Conservation (phyloP, 2,113 vertebrate species). For the Cyanoliseus patagonus region DNA sequence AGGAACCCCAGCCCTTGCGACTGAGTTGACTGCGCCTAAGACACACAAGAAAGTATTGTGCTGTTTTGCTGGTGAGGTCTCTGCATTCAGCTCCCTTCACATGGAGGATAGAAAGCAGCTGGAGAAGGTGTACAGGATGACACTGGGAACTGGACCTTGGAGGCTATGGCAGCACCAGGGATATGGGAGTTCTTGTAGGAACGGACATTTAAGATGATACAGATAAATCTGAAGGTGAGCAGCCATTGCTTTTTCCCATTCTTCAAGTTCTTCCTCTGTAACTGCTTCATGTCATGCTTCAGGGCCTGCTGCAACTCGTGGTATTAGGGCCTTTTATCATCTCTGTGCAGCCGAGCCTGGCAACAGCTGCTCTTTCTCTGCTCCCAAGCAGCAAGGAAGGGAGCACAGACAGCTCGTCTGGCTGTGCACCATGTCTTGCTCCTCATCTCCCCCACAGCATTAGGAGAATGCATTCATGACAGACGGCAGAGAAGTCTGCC, state of each 20-base stretch:
- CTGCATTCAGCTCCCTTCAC: neutral
- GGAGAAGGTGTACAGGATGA: neutral
- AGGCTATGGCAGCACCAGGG: neutral
- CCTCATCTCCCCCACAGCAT: neutral
- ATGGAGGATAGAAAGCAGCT: neutral
- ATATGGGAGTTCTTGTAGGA: neutral
- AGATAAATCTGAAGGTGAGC: neutral
- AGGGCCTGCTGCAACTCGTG: neutral
- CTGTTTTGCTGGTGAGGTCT: neutral
- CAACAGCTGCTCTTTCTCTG: neutral
- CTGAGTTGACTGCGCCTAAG: neutral
- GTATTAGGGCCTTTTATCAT: neutral
- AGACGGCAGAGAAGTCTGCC: neutral
- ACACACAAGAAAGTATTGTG: neutral
- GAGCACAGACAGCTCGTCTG: neutral
- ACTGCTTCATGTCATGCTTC: neutral
- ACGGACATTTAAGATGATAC: neutral
- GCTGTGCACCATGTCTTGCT: neutral
- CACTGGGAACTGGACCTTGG: neutral
- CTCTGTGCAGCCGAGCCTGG: neutral
- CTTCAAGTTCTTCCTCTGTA: neutral
- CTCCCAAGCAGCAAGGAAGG: neutral
- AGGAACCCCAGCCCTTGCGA: neutral
- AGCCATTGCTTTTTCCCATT: neutral
- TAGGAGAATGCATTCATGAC: rapidly evolving